phyloP scores from a whole-genome alignment of 2,888 invertebrate genomes.

The Bibio marci region DNA sequence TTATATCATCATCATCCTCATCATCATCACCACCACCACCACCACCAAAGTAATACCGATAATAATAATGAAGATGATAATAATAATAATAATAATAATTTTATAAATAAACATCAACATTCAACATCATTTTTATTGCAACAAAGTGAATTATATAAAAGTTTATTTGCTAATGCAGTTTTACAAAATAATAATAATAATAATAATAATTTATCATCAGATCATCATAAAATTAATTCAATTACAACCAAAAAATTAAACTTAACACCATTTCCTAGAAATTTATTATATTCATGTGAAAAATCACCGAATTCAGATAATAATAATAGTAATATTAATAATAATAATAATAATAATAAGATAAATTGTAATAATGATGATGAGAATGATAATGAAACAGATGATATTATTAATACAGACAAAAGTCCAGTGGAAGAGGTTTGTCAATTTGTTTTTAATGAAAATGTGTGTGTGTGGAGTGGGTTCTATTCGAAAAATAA shows the following conservation, averaged over 20 bases:
- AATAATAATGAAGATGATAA: neutral
- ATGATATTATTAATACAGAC: too few relatives aligned
- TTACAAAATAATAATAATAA: constrained; percentile 28
- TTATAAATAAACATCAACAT: too few relatives aligned
- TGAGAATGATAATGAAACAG: constrained; percentile 6
- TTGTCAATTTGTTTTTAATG: too few relatives aligned
- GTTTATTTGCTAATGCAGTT: constrained; percentile 54
- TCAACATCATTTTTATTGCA: constrained; percentile 45
- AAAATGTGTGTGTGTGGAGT: too few relatives aligned
- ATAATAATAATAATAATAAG: too few relatives aligned
- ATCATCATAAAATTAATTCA: constrained; percentile 10
- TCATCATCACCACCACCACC: neutral
- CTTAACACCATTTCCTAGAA: constrained; percentile 26
- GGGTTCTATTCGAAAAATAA: too few relatives aligned
- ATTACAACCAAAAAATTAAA: constrained; percentile 3
- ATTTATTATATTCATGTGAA: constrained; percentile 34
- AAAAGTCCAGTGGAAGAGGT: too few relatives aligned
- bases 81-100: constrained; percentile 3
- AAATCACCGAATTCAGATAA: constrained; percentile 9
- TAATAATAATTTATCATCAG: neutral
- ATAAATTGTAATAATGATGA: constrained; percentile 1
- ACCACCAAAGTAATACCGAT: neutral
- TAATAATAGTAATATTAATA: too few relatives aligned
- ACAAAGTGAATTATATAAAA: constrained; percentile 64
- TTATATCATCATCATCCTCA: neutral